Evolutionary conservation across 64 coral and sea anemone genomes (phyloP), one percentile per base, ranked within the genome.

Genomic region (Actinia equina): DNA sequence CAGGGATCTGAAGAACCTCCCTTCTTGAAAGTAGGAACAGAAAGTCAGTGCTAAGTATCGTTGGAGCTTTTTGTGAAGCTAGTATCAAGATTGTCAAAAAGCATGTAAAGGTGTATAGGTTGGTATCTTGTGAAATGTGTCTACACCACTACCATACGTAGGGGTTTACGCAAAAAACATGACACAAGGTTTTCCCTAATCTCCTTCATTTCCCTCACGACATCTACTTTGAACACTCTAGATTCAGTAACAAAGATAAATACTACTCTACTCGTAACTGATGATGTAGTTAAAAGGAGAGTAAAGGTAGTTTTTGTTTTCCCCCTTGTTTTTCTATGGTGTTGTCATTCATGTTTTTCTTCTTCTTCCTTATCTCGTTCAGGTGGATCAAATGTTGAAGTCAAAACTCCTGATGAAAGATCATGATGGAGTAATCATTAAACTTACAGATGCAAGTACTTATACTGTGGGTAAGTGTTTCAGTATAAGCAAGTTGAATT

Each of bases 1-100:
- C 94, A 97, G 94, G 80, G 85, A 76, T 88, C 84, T 80, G 97
- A 99, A 61, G 97, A 99, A 59, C 97, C 97, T 77, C 93, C 97
- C 77, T 99, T 95, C 88, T 81, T 99, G 79, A 87, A 84, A 14
- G 97, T 95, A 85, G 97, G 97, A 67, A 99, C 97, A 78, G 97
- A 99, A n/a, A 91, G 97, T 99, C 46, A 99, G 97, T 99, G 97
- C 97, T 57, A 99, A 99, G 77, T 99, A 99, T 86, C 91, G 97
- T 63, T n/a, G 97, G 97, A 88, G 97, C 97, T 37, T 99, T 99
- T 43, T 99, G 97, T 86, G 97, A 99, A 95, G 97, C 97, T 45
- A 99, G 86, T 82, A 95, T 99, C 63, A 99, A 99, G 83, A 92
- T 88, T 77, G 93, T 99, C 18, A 99, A 99, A 82, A 99, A 99